These are phyloP conservation scores for Pammene aurita DNA, from an alignment of 2,888 invertebrate species.

Conservation along the genomic window DNA sequence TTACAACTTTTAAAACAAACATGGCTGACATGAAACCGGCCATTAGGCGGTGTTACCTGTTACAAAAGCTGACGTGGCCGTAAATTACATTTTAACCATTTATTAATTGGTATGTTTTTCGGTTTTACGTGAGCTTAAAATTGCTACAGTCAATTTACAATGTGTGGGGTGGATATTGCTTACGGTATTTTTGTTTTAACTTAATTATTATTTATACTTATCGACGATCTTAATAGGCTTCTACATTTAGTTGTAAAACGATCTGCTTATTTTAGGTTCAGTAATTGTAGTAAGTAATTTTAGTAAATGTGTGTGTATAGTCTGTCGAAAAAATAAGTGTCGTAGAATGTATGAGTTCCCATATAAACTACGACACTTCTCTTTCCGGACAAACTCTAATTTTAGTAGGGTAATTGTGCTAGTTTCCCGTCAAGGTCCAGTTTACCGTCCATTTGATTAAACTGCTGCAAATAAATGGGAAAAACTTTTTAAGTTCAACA, in stretches of 20 bases:
- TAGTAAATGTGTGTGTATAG: too few relatives aligned
- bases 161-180: slow-evolving; percentile 4
- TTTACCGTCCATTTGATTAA: too few relatives aligned
- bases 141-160: slow-evolving; percentile 33
- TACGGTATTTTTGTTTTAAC: slow-evolving; percentile 13
- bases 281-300: background rate
- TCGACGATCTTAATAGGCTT: slow-evolving; percentile 7
- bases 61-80: slow-evolving; percentile 66
- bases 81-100: slow-evolving; percentile 67
- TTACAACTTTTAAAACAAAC: slow-evolving; percentile 71
- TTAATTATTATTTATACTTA: slow-evolving; percentile 1
- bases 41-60: slow-evolving; percentile 66
- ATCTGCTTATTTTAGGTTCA: background rate
- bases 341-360: too few relatives aligned
- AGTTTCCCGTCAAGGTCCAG: too few relatives aligned
- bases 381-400: too few relatives aligned
- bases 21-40: slow-evolving; percentile 59
- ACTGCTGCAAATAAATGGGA: too few relatives aligned
- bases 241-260: background rate
- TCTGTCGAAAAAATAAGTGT: too few relatives aligned
- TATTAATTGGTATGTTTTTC: slow-evolving; percentile 61
- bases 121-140: slow-evolving; percentile 46
- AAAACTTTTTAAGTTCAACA: too few relatives aligned
- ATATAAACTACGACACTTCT: too few relatives aligned
- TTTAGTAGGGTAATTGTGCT: too few relatives aligned